Evolutionary conservation across 2,113 vertebrate genomes (phyloP), one percentile per base, ranked within the genome.

Genomic region (Lamprologus lemairii): DNA sequence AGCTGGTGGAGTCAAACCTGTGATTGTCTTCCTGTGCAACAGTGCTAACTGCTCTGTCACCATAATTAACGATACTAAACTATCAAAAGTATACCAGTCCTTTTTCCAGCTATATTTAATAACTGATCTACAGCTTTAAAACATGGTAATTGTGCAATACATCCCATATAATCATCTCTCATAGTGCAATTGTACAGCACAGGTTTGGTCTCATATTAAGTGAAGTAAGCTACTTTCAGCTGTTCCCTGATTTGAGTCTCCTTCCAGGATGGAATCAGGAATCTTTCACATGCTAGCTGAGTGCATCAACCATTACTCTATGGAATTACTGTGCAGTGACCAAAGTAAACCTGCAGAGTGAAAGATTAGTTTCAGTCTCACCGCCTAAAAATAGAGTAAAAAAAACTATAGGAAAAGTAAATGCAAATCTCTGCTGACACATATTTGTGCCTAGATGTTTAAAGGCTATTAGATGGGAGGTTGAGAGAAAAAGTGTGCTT

Each of bases 121-220:
- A 26, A 73, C 23, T 45, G 8, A 73, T 26, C 13, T 26, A 17
- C 40, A 28, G 9, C 14, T 75, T 75, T 47, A 28, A 75, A 75
- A 1, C 0, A 28, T 49, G 23, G 16, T 10, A 73, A 45, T 9
- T 6, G 65, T 45, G 19, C 2, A 75, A 47, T 19, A 47, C 0
- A 47, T 0, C 40, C 40, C 14, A 75, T 47, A 17, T 75, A 47
- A 75, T 28, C 14, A 75, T 1, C 21, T 71, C 5, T 45, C 2
- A 28, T 17, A 28, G 68, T 14, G n/a, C 2, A 6, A 42, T 26
- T 47, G 21, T 45, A 26, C 3, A 45, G 3, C 21, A 45, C 21
- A 5, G 13, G 37, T 73, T 17, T 45, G 68, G 37, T 6, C 40
- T 26, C 40, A 17, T 17, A 17, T 16, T 73, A 45, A 19, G 8